A percentile compares a stretch with the other conserved stretches of the same genome.
These are phyloP conservation scores for Orthosia cruda DNA, from an alignment of 2,888 invertebrate species.

Conservation along the genomic window DNA sequence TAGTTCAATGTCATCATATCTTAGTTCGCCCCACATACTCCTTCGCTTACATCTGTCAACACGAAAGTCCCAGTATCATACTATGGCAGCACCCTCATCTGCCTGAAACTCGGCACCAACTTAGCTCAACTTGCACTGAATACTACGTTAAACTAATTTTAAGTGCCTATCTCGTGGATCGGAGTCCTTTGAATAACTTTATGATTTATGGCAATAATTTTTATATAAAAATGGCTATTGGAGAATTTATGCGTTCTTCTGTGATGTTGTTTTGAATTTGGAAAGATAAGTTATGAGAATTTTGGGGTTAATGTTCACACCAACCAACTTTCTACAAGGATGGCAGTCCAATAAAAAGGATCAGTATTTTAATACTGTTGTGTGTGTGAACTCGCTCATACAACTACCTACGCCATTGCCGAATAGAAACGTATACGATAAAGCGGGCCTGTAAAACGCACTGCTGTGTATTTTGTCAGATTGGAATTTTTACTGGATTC, in stretches of 20 bases:
- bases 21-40: slow-evolving; percentile 21
- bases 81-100: slow-evolving; percentile 55
- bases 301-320: no score
- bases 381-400: no score
- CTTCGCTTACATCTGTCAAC: slow-evolving; percentile 6
- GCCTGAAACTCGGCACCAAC: slow-evolving; percentile 63
- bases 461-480: no score
- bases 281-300: slow-evolving; percentile 29
- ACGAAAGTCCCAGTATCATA: slow-evolving; percentile 35
- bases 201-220: slow-evolving; percentile 80
- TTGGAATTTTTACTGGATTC: no score
- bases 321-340: no score
- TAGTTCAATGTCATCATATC: slow-evolving; percentile 21
- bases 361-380: no score
- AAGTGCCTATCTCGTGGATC: slow-evolving; percentile 77
- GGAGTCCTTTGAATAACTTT: slow-evolving; percentile 74
- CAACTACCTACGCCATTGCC: no score
- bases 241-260: slow-evolving; percentile 48
- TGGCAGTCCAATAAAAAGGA: no score
- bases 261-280: slow-evolving; percentile 63
- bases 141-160: slow-evolving; percentile 78
- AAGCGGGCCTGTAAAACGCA: no score
- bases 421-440: no score
- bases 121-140: slow-evolving; percentile 75
- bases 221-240: slow-evolving; percentile 69